Percentiles rank a stretch among this genome's conserved stretches.
These are phyloP conservation scores for Mungos mungo DNA, from an alignment of 2,113 vertebrate genomes.

Conservation along the genomic window DNA sequence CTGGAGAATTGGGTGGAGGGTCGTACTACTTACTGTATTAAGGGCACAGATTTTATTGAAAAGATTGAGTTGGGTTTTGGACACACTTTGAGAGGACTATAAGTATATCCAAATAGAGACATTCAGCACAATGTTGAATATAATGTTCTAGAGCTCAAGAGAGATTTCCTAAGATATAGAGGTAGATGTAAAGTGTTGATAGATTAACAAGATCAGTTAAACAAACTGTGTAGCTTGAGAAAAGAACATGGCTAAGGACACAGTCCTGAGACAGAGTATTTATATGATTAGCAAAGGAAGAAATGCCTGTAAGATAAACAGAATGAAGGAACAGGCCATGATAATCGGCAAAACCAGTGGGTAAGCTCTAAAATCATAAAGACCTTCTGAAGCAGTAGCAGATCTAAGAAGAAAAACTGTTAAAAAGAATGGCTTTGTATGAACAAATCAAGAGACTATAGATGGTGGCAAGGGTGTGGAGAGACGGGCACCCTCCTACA, in stretches of 20 bases:
- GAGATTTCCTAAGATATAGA: not conserved
- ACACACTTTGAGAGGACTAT: not conserved
- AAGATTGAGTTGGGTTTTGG: constrained; percentile 12
- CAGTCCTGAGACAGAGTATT: not conserved
- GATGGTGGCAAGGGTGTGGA: too few species aligned
- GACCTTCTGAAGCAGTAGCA: not conserved
- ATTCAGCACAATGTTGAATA: not conserved
- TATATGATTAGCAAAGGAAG: not conserved
- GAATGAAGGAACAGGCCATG: not conserved
- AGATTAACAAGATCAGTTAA: not conserved
- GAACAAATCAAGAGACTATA: too few species aligned
- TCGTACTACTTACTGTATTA: not conserved
- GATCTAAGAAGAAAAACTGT: not conserved
- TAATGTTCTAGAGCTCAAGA: not conserved
- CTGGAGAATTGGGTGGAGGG: not conserved
- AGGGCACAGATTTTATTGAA: not conserved
- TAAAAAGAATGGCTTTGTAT: not conserved
- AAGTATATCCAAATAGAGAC: not conserved
- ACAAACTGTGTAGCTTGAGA: not conserved
- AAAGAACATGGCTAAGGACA: not conserved
- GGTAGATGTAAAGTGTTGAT: not conserved
- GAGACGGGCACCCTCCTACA: too few species aligned
- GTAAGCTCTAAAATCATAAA: not conserved
- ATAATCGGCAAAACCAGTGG: not conserved
- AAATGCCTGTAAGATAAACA: not conserved